Conservation (phyloP, 2,797 vertebrate species). For the Loriculus beryllinus region DNA sequence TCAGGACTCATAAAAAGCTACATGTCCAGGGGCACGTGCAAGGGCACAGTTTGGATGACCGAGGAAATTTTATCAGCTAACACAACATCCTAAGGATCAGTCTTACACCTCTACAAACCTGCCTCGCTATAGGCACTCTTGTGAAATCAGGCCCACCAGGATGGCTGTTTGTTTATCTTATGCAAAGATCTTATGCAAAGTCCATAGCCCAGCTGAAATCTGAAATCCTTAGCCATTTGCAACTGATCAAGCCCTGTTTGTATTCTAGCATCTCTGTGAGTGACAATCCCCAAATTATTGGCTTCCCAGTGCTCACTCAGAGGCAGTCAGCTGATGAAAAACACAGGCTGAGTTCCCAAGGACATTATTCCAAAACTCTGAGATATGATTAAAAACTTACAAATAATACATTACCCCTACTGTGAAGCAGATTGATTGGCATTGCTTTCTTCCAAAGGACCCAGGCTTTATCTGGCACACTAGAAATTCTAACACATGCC, state of each 20-base stretch:
- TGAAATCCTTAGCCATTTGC: background rate
- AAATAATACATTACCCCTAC: background rate
- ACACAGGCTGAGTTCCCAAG: background rate
- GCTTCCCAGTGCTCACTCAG: background rate
- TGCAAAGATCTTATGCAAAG: background rate
- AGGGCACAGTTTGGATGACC: background rate
- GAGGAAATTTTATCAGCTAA: background rate
- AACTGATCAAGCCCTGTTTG: background rate
- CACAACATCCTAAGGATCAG: background rate
- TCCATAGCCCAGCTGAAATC: background rate
- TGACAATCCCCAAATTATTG: background rate
- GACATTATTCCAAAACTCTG: background rate
- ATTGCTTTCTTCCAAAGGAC: background rate
- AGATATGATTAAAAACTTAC: background rate
- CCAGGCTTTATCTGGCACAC: background rate
- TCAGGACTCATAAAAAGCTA: background rate
- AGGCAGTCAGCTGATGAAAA: background rate
- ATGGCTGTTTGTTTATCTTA: background rate
- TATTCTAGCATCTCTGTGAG: background rate
- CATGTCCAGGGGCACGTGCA: rapidly evolving
- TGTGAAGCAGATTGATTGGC: background rate
- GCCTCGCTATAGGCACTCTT: background rate
- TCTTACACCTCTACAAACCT: background rate
- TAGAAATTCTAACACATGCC: background rate
- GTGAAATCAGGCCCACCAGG: background rate